Percentiles rank a stretch among this genome's conserved stretches.
phyloP scores from a whole-genome alignment of 2,888 invertebrate genomes.

The Drosophila suboccidentalis region DNA sequence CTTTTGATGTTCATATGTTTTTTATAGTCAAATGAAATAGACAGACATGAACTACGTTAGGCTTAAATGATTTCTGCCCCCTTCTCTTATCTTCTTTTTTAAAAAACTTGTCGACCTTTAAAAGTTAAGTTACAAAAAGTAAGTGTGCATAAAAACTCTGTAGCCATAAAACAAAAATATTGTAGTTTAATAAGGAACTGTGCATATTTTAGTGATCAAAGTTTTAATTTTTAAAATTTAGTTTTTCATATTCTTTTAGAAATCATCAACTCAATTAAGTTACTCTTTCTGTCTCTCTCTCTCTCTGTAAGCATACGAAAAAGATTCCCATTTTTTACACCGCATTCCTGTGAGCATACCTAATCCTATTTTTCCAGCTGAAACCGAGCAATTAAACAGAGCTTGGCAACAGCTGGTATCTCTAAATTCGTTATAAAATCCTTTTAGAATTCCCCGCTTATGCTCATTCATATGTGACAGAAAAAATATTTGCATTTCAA shows the following conservation, averaged over 20 bases:
- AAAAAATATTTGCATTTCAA: slow-evolving; percentile 39
- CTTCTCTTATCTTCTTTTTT: too few relatives aligned
- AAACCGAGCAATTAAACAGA: slow-evolving; percentile 41
- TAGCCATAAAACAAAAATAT: too few relatives aligned
- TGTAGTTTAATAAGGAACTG: too few relatives aligned
- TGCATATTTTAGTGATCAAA: too few relatives aligned
- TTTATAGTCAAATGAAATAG: background rate
- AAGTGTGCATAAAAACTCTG: too few relatives aligned
- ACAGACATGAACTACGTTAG: background rate
- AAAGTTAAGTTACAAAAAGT: too few relatives aligned
- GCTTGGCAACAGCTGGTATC: slow-evolving; percentile 38
- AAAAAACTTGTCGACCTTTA: too few relatives aligned
- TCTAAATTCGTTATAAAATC: slow-evolving; percentile 14
- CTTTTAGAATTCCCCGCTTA: slow-evolving; percentile 6
- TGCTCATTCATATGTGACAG: slow-evolving; percentile 28
- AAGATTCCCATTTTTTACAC: background rate
- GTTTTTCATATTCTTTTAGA: too few relatives aligned
- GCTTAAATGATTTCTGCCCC: background rate
- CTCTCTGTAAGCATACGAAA: background rate
- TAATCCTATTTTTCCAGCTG: background rate
- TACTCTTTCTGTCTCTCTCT: too few relatives aligned
- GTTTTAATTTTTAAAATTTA: too few relatives aligned
- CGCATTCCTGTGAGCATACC: background rate
- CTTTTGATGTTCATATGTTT: background rate
- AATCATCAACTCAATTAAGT: too few relatives aligned